These are phyloP conservation scores for Drosophila stalkeri DNA, from an alignment of 2,888 invertebrate species.

Conservation along the genomic window DNA sequence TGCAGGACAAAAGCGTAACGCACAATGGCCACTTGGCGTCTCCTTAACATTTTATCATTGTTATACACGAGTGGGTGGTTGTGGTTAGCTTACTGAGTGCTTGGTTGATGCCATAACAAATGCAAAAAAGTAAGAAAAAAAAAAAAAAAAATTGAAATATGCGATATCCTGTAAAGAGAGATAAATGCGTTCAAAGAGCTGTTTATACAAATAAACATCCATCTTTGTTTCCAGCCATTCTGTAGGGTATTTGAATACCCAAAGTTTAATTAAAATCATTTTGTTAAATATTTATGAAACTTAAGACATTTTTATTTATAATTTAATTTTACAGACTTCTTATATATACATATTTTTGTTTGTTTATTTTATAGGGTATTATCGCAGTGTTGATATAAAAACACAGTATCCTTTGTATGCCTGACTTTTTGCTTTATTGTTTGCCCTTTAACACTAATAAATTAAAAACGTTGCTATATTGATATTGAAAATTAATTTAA, in stretches of 20 bases:
- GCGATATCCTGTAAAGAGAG: background rate
- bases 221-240: too few relatives aligned
- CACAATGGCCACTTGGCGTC: slow-evolving; percentile 61
- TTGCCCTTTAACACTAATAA: slow-evolving; percentile 66
- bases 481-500: slow-evolving; percentile 57
- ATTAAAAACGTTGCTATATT: slow-evolving; percentile 40
- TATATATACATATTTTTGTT: too few relatives aligned
- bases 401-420: slow-evolving; percentile 6
- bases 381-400: background rate
- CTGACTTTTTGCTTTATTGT: slow-evolving; percentile 22
- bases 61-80: slow-evolving; percentile 28
- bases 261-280: too few relatives aligned
- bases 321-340: background rate
- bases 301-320: background rate
- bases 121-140: slow-evolving; percentile 15
- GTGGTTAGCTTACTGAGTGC: slow-evolving; percentile 3
- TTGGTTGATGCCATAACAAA: slow-evolving; percentile 40
- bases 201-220: background rate
- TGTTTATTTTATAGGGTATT: slow-evolving; percentile 26
- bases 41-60: slow-evolving; percentile 60
- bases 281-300: too few relatives aligned
- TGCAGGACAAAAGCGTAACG: slow-evolving; percentile 53
- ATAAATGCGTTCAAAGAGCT: slow-evolving; percentile 11
- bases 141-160: background rate
- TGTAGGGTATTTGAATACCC: too few relatives aligned